Evolutionary conservation across 2,888 invertebrate species (phyloP).

Genomic region (Heliconius ismenius): DNA sequence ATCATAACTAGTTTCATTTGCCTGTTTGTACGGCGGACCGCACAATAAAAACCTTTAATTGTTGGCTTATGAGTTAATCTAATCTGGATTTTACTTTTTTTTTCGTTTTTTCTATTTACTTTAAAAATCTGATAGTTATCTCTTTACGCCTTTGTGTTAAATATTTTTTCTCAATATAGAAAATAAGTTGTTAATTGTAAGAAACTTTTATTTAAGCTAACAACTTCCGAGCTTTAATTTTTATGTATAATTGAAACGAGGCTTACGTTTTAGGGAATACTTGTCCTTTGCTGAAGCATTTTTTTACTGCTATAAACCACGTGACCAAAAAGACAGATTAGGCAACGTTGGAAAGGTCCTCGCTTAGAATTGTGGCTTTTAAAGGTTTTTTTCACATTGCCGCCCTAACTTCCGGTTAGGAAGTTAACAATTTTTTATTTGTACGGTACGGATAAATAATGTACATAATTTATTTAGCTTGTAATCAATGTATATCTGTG

Average conservation of each 20-base stretch:
- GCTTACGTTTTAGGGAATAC: too few relatives aligned
- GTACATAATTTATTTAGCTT: slow-evolving; percentile 12
- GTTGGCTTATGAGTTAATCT: slow-evolving; percentile 45
- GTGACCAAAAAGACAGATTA: slow-evolving; percentile 40
- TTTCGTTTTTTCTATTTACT: not conserved
- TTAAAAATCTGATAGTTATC: not conserved
- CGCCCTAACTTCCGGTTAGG: slow-evolving; percentile 44
- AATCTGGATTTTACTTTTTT: not conserved
- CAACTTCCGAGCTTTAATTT: not conserved
- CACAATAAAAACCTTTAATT: slow-evolving; percentile 57
- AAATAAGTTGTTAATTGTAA: not conserved
- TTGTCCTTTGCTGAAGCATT: not conserved
- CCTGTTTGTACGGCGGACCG: slow-evolving; percentile 56
- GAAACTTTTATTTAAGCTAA: not conserved
- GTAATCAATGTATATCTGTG: not conserved
- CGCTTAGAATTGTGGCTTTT: slow-evolving; percentile 34
- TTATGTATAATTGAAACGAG: not conserved
- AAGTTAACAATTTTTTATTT: slow-evolving; percentile 42
- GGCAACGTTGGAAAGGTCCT: slow-evolving; percentile 39
- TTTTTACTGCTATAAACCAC: slow-evolving; percentile 18
- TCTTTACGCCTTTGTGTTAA: not conserved
- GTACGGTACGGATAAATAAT: slow-evolving; percentile 30
- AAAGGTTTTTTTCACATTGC: slow-evolving; percentile 41
- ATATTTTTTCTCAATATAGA: not conserved
- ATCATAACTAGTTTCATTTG: slow-evolving; percentile 78